phyloP scores from a whole-genome alignment of 2,797 vertebrate species.

The Chlorospingus semifuscus region DNA sequence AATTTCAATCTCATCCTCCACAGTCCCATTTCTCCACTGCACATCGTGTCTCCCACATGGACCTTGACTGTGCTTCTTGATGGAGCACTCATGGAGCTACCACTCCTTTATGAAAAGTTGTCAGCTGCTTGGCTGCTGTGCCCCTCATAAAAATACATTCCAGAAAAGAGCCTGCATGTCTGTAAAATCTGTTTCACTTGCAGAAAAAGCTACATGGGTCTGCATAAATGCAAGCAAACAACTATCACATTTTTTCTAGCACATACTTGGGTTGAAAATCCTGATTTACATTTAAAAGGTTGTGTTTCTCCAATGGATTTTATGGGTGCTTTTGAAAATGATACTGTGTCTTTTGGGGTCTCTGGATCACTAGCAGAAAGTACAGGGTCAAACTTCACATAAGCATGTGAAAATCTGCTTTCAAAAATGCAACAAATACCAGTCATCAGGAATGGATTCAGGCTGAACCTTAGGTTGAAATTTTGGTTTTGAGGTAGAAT shows the following conservation, averaged over 20 bases:
- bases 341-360: background rate
- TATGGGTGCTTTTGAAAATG: background rate
- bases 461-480: background rate
- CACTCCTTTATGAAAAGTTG: background rate
- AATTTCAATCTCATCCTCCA: background rate
- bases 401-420: background rate
- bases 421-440: background rate
- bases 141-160: background rate
- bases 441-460: background rate
- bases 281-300: background rate
- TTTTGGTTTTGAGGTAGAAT: background rate
- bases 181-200: background rate
- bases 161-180: background rate
- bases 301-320: background rate
- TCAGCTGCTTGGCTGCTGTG: background rate
- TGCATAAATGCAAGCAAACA: background rate
- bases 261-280: background rate
- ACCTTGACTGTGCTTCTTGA: background rate
- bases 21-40: fast-evolving
- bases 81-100: background rate
- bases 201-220: background rate
- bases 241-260: background rate
- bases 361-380: background rate
- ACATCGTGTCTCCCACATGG: fast-evolving
- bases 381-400: background rate